Conservation (phyloP, 2,113 vertebrate species). For the Halichoeres trimaculatus region DNA sequence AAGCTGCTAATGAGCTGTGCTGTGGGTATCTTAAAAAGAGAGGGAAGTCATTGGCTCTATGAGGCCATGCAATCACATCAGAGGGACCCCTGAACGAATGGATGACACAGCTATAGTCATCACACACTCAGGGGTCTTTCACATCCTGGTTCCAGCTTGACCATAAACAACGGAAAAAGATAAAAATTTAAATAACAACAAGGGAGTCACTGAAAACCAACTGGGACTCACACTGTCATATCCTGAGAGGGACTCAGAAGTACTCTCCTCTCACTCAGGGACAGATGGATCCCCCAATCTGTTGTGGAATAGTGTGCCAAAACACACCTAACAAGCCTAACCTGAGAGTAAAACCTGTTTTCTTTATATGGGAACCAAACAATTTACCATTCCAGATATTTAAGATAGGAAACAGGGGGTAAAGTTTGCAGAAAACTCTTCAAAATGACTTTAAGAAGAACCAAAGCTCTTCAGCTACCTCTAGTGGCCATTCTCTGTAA, state of each 20-base stretch:
- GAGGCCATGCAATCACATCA: slow-evolving; percentile 35
- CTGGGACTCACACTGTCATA: slow-evolving; percentile 75
- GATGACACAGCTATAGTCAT: slow-evolving; percentile 53
- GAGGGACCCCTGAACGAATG: slow-evolving; percentile 38
- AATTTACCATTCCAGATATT: not conserved
- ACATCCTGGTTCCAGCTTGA: slow-evolving; percentile 22
- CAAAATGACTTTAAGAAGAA: not conserved
- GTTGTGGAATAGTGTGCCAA: slow-evolving; percentile 55
- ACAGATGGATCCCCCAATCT: slow-evolving; percentile 74
- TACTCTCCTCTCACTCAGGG: slow-evolving; percentile 58
- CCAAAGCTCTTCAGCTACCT: slow-evolving; percentile 42
- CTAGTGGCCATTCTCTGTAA: not conserved
- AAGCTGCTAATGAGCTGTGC: slow-evolving; percentile 54
- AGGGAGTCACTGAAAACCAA: slow-evolving; percentile 77
- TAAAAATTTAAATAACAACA: slow-evolving; percentile 51
- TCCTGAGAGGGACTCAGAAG: slow-evolving; percentile 68
- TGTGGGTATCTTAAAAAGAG: slow-evolving; percentile 40
- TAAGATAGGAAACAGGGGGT: not conserved
- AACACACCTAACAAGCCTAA: slow-evolving; percentile 51
- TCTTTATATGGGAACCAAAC: not conserved
- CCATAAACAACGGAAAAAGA: slow-evolving; percentile 44
- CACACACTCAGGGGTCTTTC: slow-evolving; percentile 32
- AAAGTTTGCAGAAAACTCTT: not conserved
- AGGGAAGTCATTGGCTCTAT: slow-evolving; percentile 31
- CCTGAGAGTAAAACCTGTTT: slow-evolving; percentile 38